Conservation (phyloP, 2,113 vertebrate species). For the Pomatorhinus ruficollis region DNA sequence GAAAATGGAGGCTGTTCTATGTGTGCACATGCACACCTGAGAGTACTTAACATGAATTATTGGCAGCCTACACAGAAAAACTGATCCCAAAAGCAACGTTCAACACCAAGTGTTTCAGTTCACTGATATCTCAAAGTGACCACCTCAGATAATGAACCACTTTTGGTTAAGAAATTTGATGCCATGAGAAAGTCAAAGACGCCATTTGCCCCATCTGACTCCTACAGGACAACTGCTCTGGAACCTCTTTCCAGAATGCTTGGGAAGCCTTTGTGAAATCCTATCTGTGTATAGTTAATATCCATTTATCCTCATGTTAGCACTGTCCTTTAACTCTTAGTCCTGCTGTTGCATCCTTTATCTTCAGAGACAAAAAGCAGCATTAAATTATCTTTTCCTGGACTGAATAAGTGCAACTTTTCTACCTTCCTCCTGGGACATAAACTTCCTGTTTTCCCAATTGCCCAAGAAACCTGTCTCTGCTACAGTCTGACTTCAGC, state of each 20-base stretch:
- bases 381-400: background rate
- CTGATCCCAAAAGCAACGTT: background rate
- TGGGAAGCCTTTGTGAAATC: background rate
- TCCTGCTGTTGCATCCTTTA: background rate
- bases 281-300: accelerated
- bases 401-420: background rate
- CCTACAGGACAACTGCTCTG: background rate
- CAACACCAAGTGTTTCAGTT: background rate
- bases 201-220: background rate
- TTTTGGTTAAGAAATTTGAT: background rate
- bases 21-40: background rate
- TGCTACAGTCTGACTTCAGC: background rate
- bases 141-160: background rate
- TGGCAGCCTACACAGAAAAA: background rate
- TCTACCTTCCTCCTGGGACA: background rate
- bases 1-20: background rate
- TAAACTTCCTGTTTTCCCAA: background rate
- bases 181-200: background rate
- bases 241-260: background rate
- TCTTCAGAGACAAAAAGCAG: background rate
- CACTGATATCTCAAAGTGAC: background rate
- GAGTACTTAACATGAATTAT: background rate
- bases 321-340: background rate
- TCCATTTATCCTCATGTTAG: background rate
- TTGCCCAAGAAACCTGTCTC: background rate